phyloP scores from a whole-genome alignment of 2,797 vertebrate species.

The Pteronotus mesoamericanus region DNA sequence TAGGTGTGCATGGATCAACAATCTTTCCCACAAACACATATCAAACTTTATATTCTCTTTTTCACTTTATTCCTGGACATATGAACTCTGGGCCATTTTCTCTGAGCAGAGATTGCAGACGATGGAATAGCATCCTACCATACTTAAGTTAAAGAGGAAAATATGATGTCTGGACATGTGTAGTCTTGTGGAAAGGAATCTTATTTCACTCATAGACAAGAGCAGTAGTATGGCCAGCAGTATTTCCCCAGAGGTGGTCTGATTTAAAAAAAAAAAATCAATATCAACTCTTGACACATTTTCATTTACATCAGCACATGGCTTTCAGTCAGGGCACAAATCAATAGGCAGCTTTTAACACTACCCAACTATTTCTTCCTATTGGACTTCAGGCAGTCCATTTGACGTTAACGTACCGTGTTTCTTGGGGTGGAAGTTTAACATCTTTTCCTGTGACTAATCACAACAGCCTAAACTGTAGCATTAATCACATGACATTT shows the following conservation, averaged over 20 bases:
- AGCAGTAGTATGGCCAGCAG: conserved; percentile 77
- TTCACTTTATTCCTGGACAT: background rate
- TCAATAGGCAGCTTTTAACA: conserved; percentile 88
- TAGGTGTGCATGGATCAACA: background rate
- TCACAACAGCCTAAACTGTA: conserved; percentile 77
- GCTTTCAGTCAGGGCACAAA: conserved; percentile 83
- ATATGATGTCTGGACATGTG: conserved; percentile 81
- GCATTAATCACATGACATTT: conserved; percentile 80
- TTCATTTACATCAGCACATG: conserved; percentile 87
- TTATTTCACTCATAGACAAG: conserved; percentile 80
- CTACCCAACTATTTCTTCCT: conserved; percentile 79
- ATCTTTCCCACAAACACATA: background rate
- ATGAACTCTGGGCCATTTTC: conserved; percentile 43
- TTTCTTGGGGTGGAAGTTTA: conserved; percentile 76
- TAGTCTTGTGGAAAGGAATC: conserved; percentile 80
- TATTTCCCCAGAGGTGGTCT: conserved; percentile 81
- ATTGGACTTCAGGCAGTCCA: conserved; percentile 64
- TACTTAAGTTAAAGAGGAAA: conserved; percentile 72
- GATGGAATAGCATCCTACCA: conserved; percentile 57
- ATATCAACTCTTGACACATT: conserved; percentile 88
- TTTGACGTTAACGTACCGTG: conserved; percentile 70
- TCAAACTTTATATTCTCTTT: background rate
- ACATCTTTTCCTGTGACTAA: conserved; percentile 79
- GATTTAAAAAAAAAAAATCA: conserved; percentile 82
- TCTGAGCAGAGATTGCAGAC: conserved; percentile 53